phyloP scores from a whole-genome alignment of 2,113 vertebrate genomes.

The Hippocampus zosterae region DNA sequence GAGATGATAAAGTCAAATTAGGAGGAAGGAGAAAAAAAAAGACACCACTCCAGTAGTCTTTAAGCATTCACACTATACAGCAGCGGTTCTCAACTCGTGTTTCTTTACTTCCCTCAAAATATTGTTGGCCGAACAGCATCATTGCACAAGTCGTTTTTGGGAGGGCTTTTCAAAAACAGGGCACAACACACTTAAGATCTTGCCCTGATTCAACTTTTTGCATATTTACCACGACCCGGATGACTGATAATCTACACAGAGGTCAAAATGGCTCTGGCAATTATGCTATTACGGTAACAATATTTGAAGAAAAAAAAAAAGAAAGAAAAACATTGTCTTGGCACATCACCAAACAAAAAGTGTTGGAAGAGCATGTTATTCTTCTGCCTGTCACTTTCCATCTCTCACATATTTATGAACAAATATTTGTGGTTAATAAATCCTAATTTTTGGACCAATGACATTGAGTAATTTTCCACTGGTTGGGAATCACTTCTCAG shows the following conservation, averaged over 20 bases:
- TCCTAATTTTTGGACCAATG: too few relatives aligned
- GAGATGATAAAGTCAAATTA: constrained; percentile 38
- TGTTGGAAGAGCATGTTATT: background rate
- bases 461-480: too few relatives aligned
- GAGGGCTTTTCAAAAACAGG: too few relatives aligned
- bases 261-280: background rate
- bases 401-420: too few relatives aligned
- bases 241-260: too few relatives aligned
- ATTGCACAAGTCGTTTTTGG: background rate
- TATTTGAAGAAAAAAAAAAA: background rate
- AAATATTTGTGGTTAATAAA: too few relatives aligned
- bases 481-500: too few relatives aligned
- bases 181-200: too few relatives aligned
- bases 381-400: background rate
- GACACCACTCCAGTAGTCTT: constrained; percentile 88
- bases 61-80: constrained; percentile 98
- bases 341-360: background rate
- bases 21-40: constrained; percentile 46
- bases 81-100: constrained; percentile 60
- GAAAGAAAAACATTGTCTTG: background rate
- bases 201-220: background rate
- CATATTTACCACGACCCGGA: too few relatives aligned
- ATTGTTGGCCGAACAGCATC: background rate
- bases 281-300: background rate
- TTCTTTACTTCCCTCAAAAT: background rate